A percentile compares a stretch with the other conserved stretches of the same genome.
Conservation (phyloP, 1,140 invertebrate species). For the Apis dorsata region DNA sequence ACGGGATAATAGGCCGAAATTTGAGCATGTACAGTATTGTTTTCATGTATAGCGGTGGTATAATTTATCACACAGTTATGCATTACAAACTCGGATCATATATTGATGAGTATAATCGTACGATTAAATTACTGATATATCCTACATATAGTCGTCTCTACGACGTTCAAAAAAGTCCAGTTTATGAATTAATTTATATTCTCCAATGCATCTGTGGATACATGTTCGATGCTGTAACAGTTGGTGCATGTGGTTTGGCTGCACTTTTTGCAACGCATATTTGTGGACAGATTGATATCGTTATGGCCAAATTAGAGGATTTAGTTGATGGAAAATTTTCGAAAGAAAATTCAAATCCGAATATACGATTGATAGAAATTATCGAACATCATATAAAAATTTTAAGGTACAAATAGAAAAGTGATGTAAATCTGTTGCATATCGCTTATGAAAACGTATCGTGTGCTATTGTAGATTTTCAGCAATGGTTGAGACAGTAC, state of each 20-base stretch:
- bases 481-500: constrained; percentile 51
- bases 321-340: constrained; percentile 25
- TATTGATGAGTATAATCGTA: constrained; percentile 44
- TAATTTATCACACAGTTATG: constrained; percentile 41
- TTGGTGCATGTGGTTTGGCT: constrained; percentile 42
- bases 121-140: constrained; percentile 52
- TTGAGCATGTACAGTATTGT: constrained; percentile 41
- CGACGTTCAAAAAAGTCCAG: constrained; percentile 35
- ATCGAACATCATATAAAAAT: constrained; percentile 45
- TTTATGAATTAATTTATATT: constrained; percentile 58
- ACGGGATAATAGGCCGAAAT: constrained; percentile 45
- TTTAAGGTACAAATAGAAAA: constrained; percentile 26
- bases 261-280: constrained; percentile 51
- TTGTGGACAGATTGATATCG: constrained; percentile 59
- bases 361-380: constrained; percentile 35
- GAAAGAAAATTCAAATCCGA: background rate
- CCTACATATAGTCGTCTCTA: constrained; percentile 39
- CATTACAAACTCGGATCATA: constrained; percentile 5
- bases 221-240: constrained; percentile 28
- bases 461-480: constrained; percentile 23
- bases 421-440: too few species aligned
- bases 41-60: constrained; percentile 53
- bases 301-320: constrained; percentile 44
- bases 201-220: constrained; percentile 47
- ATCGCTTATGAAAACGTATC: background rate